Conservation (phyloP, 92 coral and sea anemone genomes). For the Paramuricea clavata region DNA sequence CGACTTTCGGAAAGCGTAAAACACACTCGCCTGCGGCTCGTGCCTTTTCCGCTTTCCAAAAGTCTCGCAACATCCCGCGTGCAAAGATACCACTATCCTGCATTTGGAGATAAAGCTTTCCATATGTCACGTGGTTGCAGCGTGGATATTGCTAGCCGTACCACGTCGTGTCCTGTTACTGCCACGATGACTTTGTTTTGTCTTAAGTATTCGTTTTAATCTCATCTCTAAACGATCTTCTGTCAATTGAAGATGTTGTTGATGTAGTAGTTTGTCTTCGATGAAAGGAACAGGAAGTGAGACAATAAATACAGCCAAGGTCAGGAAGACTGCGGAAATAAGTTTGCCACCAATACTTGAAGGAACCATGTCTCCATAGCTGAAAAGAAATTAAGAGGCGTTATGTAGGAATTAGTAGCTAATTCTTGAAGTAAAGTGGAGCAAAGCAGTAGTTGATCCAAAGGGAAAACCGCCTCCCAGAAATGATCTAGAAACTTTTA, state of each 20-base stretch:
- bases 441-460: too few species aligned
- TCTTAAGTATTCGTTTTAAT: constrained; percentile 8
- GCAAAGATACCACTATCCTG: too few species aligned
- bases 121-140: neutral
- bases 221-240: constrained; percentile 42
- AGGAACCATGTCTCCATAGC: constrained; percentile 99
- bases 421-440: too few species aligned
- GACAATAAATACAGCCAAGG: constrained; percentile 94
- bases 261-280: constrained; percentile 55
- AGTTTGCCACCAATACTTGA: constrained; percentile 91
- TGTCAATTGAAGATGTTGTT: constrained; percentile 40
- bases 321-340: constrained; percentile 91
- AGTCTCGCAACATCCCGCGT: too few species aligned
- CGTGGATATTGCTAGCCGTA: neutral
- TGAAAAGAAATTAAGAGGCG: constrained; percentile 21
- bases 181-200: neutral
- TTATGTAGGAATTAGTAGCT: too few species aligned
- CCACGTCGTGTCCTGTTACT: constrained; percentile 2
- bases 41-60: too few species aligned
- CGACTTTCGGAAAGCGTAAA: too few species aligned
- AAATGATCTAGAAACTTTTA: too few species aligned
- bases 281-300: constrained; percentile 98
- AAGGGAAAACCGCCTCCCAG: too few species aligned
- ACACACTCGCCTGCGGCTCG: too few species aligned
- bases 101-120: too few species aligned